Base-by-base conservation (phyloP, 2,888 invertebrate species). In the Dicranocentrus wangi region DNA sequence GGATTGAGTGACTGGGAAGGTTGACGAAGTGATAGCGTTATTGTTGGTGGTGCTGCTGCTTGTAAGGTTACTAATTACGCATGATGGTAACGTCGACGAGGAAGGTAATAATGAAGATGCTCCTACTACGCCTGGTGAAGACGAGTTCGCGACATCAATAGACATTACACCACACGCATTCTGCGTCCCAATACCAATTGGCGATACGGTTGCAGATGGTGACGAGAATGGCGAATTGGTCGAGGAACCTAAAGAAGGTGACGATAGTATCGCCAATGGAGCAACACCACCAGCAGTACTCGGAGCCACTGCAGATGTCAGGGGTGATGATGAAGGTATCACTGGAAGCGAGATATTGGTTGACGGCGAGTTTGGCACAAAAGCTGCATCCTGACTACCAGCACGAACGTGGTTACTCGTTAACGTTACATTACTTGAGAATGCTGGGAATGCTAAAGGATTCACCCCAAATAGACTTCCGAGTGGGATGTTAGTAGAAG, bases 311-410 rank as follows among this genome's bases (percentile, higher is more conserved):
- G 19, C 27, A 2, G 25, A n/a, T 2, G 25, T 8, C 25, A 28
- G 13, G 15, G 25, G 39, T 10, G 69, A 32, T 23, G 61, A 51
- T 2, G 65, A 25, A 32, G 78, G 78, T 65, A 51, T 43, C 69
- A 79, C 79, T 79, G 79, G 79, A 72, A 79, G 79, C 19, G 71
- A 72, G 60, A 79, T 79, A 19, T 65, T 66, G 2, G 79, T 79
- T 17, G 79, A 79, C 15, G 79, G 60, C 1, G 79, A 79, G 47
- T 79, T 79, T 79, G 79, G 79, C 79, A 79, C 71, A 55, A 79
- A 79, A 1, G 79, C 79, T 15, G 79, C 79, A 66, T 79, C 79
- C 10, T 79, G 79, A 55, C 79, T 79, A 3, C 79, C 72, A 53
- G 66, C 65, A 2, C 79, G 71, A 21, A 72, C 79, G 39, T 79